Percentiles rank a stretch among this genome's conserved stretches.
Conservation (phyloP, 2,113 vertebrate genomes). For the Lipotes vexillifer region DNA sequence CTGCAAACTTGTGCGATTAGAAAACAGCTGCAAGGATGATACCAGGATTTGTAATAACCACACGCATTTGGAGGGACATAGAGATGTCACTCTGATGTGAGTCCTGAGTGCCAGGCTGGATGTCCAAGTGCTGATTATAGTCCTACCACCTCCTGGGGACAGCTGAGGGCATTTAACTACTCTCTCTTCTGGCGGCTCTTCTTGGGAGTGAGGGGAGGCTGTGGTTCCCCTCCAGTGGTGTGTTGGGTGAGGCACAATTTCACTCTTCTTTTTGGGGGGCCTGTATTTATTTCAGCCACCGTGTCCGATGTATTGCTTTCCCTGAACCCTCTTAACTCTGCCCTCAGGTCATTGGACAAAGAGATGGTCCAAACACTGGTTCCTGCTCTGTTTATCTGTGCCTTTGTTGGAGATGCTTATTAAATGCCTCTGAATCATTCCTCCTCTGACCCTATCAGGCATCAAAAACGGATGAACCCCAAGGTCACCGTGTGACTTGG, state of each 20-base stretch:
- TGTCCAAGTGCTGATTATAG: not conserved
- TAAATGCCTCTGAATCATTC: rapidly evolving
- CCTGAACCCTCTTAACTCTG: not conserved
- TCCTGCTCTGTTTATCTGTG: not conserved
- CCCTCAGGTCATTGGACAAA: not conserved
- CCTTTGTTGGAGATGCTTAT: not conserved
- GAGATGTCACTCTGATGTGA: not conserved
- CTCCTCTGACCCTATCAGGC: not conserved
- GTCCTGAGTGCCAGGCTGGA: not conserved
- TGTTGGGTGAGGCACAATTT: rapidly evolving
- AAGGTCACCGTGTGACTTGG: rapidly evolving
- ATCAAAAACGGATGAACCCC: rapidly evolving
- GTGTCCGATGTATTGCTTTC: not conserved
- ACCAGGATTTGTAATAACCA: not conserved
- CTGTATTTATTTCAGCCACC: not conserved
- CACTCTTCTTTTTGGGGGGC: not conserved
- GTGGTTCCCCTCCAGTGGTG: not conserved
- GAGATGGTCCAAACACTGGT: not conserved
- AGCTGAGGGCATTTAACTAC: not conserved
- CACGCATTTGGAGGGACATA: not conserved
- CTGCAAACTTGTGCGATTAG: not conserved
- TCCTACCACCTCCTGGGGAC: not conserved
- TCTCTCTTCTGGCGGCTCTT: not conserved
- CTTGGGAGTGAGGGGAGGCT: not conserved
- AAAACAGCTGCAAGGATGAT: not conserved